Base-by-base conservation (phyloP, 2,797 vertebrate genomes). In the Gymnocypris eckloni region DNA sequence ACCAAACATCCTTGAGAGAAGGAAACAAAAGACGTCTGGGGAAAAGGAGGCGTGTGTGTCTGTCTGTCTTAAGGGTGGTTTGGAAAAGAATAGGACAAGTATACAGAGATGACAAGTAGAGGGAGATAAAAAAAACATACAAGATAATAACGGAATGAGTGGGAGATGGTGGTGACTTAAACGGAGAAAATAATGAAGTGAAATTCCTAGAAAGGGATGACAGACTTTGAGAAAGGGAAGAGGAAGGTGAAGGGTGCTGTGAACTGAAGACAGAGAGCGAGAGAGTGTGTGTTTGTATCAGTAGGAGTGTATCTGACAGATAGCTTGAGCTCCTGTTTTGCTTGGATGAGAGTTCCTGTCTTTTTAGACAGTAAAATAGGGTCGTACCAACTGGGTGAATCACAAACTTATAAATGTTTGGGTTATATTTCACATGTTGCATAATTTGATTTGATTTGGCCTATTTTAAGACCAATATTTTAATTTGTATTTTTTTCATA, bases 291-390 rank as follows among this genome's bases (percentile, higher is more conserved):
- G 66, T 83, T 52, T 45, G 59, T 82, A 59, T 81, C 12, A 70
- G 90, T 45, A 87, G 77, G 59, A 75, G 71, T 75, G 41, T 69
- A 87, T 91, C 89, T 92, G 93, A 94, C 90, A 89, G 93, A 90
- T 93, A 86, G 73, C 89, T 89, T 88, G 87, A 92, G 90, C 87
- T 90, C 88, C 71, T 94, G 92, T 94, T 94, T 94, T 94, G 77
- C 78, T 95, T 95, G 94, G 94, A 94, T 83, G 33, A 3, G n/a
- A 11, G 37, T 37, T 59, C 9, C 52, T 11, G 52, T 86, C 76
- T 11, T 67, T 70, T 70, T 82, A 81, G 25, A 69, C 43, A 0
- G 25, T 77, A 77, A 77, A 77, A 56, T 54, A 37, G 73, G 25
- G 50, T 66, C 25, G 10, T 20, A 50, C 15, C 43, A 50, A 22